These are phyloP conservation scores for Hypotaenidia okinawae DNA, from an alignment of 2,797 vertebrate genomes.

Conservation along the genomic window DNA sequence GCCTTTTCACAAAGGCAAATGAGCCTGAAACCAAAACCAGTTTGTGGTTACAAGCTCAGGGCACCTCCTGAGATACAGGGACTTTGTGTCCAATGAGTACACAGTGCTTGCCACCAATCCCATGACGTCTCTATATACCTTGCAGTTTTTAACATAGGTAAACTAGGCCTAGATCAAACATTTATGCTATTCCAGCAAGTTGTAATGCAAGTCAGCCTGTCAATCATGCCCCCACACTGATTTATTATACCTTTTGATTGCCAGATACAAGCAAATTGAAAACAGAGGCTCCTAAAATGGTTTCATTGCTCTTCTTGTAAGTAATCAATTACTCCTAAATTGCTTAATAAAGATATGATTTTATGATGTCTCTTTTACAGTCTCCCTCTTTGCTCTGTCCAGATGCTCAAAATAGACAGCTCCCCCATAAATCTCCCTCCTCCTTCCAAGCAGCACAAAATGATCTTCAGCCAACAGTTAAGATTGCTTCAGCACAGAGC, in stretches of 20 bases:
- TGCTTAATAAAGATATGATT: not conserved
- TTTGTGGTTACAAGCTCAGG: not conserved
- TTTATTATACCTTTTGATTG: conserved; percentile 21
- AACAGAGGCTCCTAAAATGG: not conserved
- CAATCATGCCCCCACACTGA: not conserved
- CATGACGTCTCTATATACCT: not conserved
- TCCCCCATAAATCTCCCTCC: not conserved
- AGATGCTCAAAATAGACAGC: not conserved
- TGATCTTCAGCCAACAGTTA: not conserved
- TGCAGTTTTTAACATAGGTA: not conserved
- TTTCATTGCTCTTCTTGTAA: not conserved
- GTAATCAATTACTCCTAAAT: not conserved
- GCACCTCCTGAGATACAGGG: not conserved
- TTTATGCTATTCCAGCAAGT: not conserved
- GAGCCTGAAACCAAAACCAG: no score
- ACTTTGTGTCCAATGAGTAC: not conserved
- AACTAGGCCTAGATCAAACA: not conserved
- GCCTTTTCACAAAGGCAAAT: not conserved
- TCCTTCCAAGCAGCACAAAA: not conserved
- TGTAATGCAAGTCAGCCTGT: not conserved
- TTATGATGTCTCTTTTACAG: not conserved
- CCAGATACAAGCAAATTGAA: not conserved
- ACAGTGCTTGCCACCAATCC: not conserved
- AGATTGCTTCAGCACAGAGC: not conserved
- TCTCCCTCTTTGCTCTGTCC: not conserved